Evolutionary conservation across 2,888 invertebrate species (phyloP), one percentile per base, ranked within the genome.

Genomic region (Chorisops tibialis): DNA sequence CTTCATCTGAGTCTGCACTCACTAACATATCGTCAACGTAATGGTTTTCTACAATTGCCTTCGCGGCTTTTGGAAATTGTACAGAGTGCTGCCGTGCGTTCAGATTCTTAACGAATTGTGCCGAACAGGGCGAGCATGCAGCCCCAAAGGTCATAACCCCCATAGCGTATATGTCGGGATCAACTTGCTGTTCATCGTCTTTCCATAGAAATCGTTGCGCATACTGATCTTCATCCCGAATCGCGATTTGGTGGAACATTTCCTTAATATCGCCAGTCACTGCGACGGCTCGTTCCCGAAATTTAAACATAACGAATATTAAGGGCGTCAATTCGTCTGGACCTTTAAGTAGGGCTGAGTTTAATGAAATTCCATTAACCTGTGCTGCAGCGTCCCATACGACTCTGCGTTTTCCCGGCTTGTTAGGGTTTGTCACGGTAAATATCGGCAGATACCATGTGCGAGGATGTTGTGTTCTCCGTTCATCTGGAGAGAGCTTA

Each of bases 361-460:
- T n/a, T n/a, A n/a, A n/a, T n/a, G n/a, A n/a, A n/a, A n/a, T n/a
- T n/a, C n/a, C n/a, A n/a, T n/a, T n/a, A n/a, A n/a, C n/a, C n/a
- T n/a, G n/a, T n/a, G n/a, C n/a, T n/a, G n/a, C n/a, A n/a, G n/a
- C 73, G 58, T 73, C 73, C 65, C 65, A 72, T 1, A 72, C 72
- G 2, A 73, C n/a, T 38, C 72, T 63, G 1, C 70, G 59, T 51
- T 68, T 66, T 14, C 67, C 65, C 14, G 67, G 67, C 50, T 73
- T 72, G n/a, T 71, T 72, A 5, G 69, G 67, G 45, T 72, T 24
- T 7, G 4, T 4, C 4, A 24, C 24, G 24, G 24, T 24, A 24
- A 24, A 24, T 5, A 24, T 24, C 65, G 71, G 70, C 6, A 71
- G 37, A 39, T 69, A 70, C 72, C 71, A 72, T 43, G 61, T 67